Percentiles rank a stretch among this genome's conserved stretches.
phyloP scores from a whole-genome alignment of 2,113 vertebrate species.

The Gopherus evgoodei region DNA sequence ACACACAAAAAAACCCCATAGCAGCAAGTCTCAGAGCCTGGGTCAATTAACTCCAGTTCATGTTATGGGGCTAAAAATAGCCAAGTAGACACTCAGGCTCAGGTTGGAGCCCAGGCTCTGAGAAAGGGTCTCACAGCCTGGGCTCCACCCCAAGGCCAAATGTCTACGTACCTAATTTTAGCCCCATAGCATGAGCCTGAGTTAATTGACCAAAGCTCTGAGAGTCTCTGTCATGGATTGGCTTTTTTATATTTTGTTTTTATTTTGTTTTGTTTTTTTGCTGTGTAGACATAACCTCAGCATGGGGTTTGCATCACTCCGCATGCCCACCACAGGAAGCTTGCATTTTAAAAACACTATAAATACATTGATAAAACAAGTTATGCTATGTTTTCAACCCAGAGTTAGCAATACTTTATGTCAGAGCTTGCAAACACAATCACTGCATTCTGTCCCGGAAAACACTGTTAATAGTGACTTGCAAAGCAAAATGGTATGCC shows the following conservation, averaged over 20 bases:
- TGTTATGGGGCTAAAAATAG: background rate
- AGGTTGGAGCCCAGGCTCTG: background rate
- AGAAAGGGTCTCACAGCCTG: background rate
- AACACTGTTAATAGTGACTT: accelerated
- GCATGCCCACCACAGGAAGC: background rate
- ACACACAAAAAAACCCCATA: background rate
- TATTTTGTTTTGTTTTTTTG: no score
- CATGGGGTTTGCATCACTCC: background rate
- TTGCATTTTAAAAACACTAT: background rate
- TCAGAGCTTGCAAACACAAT: background rate
- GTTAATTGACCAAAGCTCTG: background rate
- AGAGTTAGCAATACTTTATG: background rate
- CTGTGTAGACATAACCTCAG: background rate
- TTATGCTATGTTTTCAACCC: background rate
- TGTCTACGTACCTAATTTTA: background rate
- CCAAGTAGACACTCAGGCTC: background rate
- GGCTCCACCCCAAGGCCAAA: background rate
- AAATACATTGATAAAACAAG: background rate
- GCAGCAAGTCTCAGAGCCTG: background rate
- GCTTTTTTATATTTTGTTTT: no score
- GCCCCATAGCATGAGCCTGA: background rate
- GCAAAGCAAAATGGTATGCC: background rate
- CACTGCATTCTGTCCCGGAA: background rate
- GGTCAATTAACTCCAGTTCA: background rate
- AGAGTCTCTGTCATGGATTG: background rate